These are phyloP conservation scores for Columba guinea DNA, from an alignment of 2,797 vertebrate genomes.

Conservation along the genomic window DNA sequence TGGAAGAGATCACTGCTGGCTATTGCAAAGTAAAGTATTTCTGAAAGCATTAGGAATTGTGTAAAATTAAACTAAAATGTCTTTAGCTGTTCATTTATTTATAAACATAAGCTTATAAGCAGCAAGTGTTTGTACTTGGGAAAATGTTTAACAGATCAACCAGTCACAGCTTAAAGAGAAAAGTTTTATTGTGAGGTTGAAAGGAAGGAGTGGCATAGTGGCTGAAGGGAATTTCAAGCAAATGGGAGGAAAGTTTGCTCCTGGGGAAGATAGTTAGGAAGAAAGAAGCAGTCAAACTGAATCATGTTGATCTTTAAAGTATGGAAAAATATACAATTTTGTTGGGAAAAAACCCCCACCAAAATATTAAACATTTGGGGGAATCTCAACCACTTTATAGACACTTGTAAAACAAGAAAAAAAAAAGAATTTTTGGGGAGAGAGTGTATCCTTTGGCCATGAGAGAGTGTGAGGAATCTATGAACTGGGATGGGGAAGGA, in stretches of 20 bases:
- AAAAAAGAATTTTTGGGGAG: background rate
- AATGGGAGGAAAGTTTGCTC: background rate
- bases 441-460: background rate
- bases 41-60: background rate
- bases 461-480: background rate
- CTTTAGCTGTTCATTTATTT: background rate
- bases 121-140: background rate
- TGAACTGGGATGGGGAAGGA: background rate
- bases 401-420: background rate
- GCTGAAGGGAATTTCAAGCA: background rate
- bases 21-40: background rate
- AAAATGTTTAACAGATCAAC: background rate
- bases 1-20: background rate
- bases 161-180: background rate
- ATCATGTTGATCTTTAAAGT: background rate
- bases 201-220: background rate
- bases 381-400: background rate
- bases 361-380: background rate
- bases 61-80: background rate
- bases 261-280: background rate
- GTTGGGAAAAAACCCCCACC: background rate
- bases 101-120: background rate
- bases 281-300: background rate
- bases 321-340: background rate
- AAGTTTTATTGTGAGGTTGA: background rate